A percentile compares a stretch with the other conserved stretches of the same genome.
These are phyloP conservation scores for Lasioglossum figueresi DNA, from an alignment of 2,888 invertebrate genomes.

Conservation along the genomic window DNA sequence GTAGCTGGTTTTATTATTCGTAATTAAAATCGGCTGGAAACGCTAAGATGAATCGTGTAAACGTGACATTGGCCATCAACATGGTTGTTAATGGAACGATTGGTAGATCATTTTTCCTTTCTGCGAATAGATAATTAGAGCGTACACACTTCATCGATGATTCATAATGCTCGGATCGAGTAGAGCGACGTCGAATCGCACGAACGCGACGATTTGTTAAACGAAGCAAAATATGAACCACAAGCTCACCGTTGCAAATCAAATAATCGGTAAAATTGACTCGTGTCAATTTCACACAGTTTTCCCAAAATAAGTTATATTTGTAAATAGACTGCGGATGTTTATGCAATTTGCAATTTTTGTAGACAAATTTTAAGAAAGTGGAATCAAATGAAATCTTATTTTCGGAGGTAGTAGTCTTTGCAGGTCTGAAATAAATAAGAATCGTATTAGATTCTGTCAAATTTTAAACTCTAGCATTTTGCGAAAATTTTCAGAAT, in stretches of 20 bases:
- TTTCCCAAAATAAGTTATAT: too few species aligned
- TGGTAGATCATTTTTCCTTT: neutral
- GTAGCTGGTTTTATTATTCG: neutral
- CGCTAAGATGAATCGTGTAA: neutral
- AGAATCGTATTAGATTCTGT: too few species aligned
- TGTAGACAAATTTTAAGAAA: too few species aligned
- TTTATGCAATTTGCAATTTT: too few species aligned
- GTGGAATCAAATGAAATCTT: too few species aligned
- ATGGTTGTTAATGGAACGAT: neutral
- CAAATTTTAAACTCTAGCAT: too few species aligned
- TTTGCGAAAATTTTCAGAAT: too few species aligned
- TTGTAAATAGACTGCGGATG: too few species aligned
- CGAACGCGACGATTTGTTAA: neutral
- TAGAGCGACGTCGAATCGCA: neutral
- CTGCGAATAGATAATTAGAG: neutral
- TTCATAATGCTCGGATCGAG: neutral
- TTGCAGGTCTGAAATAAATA: too few species aligned
- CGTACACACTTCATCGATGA: neutral
- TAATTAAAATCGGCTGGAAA: neutral
- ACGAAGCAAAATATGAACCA: neutral
- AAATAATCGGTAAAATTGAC: neutral
- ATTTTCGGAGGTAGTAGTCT: too few species aligned
- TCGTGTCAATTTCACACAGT: too few species aligned
- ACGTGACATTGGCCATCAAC: constrained; percentile 2
- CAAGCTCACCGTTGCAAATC: neutral